These are phyloP conservation scores for Yponomeuta evonymella DNA, from an alignment of 2,888 invertebrate species.

Conservation along the genomic window DNA sequence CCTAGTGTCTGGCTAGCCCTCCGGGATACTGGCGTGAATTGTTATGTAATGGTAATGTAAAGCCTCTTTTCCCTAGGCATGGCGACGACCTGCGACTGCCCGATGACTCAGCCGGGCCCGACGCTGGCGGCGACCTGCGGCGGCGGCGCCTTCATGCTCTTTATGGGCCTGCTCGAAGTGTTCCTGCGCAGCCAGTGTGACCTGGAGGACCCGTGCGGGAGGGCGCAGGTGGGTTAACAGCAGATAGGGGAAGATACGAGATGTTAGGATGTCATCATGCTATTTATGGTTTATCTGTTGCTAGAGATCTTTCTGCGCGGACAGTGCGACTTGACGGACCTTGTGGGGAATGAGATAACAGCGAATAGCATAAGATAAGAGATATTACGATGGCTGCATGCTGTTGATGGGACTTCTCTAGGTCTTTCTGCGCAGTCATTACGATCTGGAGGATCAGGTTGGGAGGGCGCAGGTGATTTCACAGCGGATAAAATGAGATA, in stretches of 20 bases:
- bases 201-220: slow-evolving; percentile 89
- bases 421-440: not conserved
- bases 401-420: not conserved
- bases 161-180: slow-evolving; percentile 92
- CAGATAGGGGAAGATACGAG: not conserved
- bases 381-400: not conserved
- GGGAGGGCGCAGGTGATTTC: too few species aligned
- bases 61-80: slow-evolving; percentile 37
- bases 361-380: too few species aligned
- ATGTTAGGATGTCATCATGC: too few species aligned
- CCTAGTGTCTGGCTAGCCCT: too few species aligned
- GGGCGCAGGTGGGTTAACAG: slow-evolving; percentile 70
- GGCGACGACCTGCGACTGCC: slow-evolving; percentile 85
- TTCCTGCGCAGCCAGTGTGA: slow-evolving; percentile 91
- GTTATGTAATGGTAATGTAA: too few species aligned
- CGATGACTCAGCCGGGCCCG: slow-evolving; percentile 87
- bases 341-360: too few species aligned
- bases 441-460: not conserved
- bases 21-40: too few species aligned
- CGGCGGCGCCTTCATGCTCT: slow-evolving; percentile 90
- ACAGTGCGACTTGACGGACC: too few species aligned
- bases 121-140: slow-evolving; percentile 90
- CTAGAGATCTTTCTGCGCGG: too few species aligned
- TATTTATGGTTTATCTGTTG: too few species aligned
- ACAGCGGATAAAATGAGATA: too few species aligned